Base-by-base conservation (phyloP, 2,888 invertebrate genomes). In the Pinctada fucata region DNA sequence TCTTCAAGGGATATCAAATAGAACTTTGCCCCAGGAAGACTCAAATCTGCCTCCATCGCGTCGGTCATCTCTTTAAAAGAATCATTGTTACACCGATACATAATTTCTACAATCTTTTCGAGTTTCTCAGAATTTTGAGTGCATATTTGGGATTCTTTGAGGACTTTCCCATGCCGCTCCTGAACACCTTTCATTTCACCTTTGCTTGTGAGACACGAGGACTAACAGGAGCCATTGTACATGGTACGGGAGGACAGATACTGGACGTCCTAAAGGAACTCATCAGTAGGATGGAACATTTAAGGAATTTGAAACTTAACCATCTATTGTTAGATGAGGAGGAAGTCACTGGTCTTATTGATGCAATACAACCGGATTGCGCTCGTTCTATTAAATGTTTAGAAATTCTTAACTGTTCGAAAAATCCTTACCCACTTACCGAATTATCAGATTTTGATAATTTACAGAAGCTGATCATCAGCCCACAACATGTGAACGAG, bases 1-100 rank as follows among this genome's bases (percentile, higher is more conserved):
- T 96, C 87, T 96, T 96, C 91, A 95, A 95, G 72, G 96, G 96
- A 31, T 96, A 96, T 95, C 96, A 95, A 93, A 94, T 95, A 87
- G 95, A 95, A 88, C 92, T 97, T 2, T 87, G 87, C 73, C 85
- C 86, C 3, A 80, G 86, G 5, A 87, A 87, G 72, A 83, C 87
- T 2, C 87, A 87, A 78, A 70, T 94, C 81, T 96, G 96, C 85
- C 93, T 96, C 64, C 94, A 94, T 67, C 94, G 94, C 82, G 94
- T 96, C 48, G 96, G 96, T 0, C 93, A 93, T 72, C 93, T 95
- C 87, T 94, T 96, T 86, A 94, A 95, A 79, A 94, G 94, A 8
- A 92, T 97, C 51, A 94, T 95, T 16, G 95, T 97, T 84, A 94
- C 95, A 52, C 96, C 96, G 0, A 95, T 95, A 93, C 93, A 94